phyloP scores from a whole-genome alignment of 2,113 vertebrate species.

The Cisticola juncidis region DNA sequence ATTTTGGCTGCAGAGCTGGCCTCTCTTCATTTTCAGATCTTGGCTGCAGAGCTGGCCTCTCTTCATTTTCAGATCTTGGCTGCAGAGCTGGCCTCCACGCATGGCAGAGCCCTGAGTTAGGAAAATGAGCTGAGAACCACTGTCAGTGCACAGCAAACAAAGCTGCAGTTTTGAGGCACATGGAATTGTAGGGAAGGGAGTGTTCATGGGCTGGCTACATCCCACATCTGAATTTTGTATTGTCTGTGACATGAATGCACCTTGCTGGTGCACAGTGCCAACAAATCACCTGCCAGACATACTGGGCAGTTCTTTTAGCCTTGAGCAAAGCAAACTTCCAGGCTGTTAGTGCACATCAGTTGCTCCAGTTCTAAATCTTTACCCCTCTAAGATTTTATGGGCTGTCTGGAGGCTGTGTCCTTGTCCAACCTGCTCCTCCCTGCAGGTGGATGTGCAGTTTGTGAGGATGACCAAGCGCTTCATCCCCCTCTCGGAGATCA shows the following conservation, averaged over 20 bases:
- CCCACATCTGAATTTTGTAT: not conserved
- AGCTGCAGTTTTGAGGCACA: not conserved
- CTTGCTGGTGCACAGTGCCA: not conserved
- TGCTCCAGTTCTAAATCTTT: not conserved
- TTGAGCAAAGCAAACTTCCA: not conserved
- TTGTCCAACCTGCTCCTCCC: not conserved
- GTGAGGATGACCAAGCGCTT: slow-evolving; percentile 88
- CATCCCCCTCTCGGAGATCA: slow-evolving; percentile 89
- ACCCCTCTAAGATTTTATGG: not conserved
- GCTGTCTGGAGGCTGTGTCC: not conserved
- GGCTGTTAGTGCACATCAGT: not conserved
- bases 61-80: not conserved
- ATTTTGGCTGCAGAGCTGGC: too few species aligned
- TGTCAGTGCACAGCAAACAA: not conserved
- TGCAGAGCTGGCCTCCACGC: not conserved
- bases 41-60: not conserved
- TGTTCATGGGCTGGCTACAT: not conserved
- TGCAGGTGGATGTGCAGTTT: slow-evolving; percentile 91
- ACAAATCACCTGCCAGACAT: not conserved
- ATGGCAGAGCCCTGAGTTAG: not conserved
- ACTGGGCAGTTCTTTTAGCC: not conserved
- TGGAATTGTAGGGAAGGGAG: not conserved
- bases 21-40: not conserved
- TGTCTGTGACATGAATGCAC: not conserved
- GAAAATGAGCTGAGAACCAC: not conserved